phyloP scores from a whole-genome alignment of 2,888 invertebrate species.

The Scaptomyza cyrtandrae region DNA sequence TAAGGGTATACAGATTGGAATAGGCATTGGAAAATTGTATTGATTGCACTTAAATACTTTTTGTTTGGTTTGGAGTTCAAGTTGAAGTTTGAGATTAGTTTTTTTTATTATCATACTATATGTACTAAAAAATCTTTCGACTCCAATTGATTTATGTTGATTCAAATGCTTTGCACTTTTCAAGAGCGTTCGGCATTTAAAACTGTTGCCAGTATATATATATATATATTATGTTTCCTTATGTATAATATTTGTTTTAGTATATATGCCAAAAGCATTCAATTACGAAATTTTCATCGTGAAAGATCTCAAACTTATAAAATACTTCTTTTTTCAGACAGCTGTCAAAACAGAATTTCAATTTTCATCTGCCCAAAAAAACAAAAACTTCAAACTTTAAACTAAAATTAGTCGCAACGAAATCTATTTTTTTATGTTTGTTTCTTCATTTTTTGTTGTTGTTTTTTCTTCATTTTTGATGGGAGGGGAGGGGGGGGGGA shows the following conservation, averaged over 20 bases:
- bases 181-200: too few relatives aligned
- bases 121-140: background rate
- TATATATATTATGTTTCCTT: too few relatives aligned
- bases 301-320: background rate
- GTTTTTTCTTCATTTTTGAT: conserved; percentile 1
- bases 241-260: too few relatives aligned
- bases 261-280: too few relatives aligned
- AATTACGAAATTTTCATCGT: conserved; percentile 7
- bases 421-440: conserved; percentile 1
- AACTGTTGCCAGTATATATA: too few relatives aligned
- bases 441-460: conserved; percentile 1
- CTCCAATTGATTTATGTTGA: conserved; percentile 45
- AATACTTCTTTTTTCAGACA: conserved; percentile 3
- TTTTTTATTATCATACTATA: background rate
- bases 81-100: background rate
- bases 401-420: conserved; percentile 37
- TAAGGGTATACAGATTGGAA: conserved; percentile 6
- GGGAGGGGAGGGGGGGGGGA: background rate
- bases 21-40: conserved; percentile 52
- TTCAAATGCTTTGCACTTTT: conserved; percentile 37
- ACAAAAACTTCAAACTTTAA: conserved; percentile 13
- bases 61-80: background rate
- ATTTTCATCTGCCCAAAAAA: conserved; percentile 16
- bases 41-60: conserved; percentile 60
- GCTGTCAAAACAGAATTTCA: conserved; percentile 36